phyloP scores from a whole-genome alignment of 2,113 vertebrate genomes.

The Phyllostomus discolor region DNA sequence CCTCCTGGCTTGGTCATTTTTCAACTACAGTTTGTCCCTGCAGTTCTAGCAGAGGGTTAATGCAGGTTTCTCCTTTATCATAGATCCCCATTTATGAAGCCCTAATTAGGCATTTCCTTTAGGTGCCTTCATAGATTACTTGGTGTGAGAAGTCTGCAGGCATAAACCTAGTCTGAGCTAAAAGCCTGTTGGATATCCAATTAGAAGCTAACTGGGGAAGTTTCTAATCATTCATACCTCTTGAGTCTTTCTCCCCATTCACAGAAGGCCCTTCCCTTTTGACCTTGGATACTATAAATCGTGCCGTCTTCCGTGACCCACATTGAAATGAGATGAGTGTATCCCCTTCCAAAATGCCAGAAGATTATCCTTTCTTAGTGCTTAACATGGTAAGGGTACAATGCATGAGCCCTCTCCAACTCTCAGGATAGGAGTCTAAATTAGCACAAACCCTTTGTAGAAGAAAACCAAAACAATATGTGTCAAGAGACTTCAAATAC shows the following conservation, averaged over 20 bases:
- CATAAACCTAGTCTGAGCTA: background rate
- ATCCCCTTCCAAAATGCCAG: background rate
- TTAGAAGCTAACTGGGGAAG: background rate
- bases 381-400: background rate
- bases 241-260: background rate
- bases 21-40: slow-evolving; percentile 35
- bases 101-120: slow-evolving; percentile 37
- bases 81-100: slow-evolving; percentile 34
- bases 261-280: background rate
- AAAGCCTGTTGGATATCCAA: background rate
- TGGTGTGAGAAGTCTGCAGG: background rate
- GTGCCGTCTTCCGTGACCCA: background rate
- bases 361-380: background rate
- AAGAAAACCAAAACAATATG: background rate
- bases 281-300: background rate
- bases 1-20: slow-evolving; percentile 31
- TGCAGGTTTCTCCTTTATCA: slow-evolving; percentile 16
- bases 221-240: background rate
- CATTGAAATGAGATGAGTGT: background rate
- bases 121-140: background rate
- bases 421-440: background rate
- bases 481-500: background rate
- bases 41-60: background rate
- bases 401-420: background rate
- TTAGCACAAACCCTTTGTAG: background rate